Percentiles rank a stretch among this genome's conserved stretches.
Conservation (phyloP, 2,888 invertebrate species). For the Elmis aenea region DNA sequence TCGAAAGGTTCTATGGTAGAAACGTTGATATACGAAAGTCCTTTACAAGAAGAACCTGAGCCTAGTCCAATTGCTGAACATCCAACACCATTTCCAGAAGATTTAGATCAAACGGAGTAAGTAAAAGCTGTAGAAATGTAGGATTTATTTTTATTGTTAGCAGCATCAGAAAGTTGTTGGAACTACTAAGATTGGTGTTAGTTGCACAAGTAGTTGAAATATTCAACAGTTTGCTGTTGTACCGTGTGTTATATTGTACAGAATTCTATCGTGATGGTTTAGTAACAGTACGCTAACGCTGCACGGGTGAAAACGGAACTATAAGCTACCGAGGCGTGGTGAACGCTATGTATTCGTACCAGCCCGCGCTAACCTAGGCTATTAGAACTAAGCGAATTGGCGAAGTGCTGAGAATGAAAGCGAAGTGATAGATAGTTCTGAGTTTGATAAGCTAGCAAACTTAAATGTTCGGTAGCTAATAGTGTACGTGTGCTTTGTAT, state of each 20-base stretch:
- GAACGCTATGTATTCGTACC: conserved; percentile 19
- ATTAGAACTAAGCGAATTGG: not conserved
- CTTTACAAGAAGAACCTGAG: conserved; percentile 74
- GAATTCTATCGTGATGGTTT: not conserved
- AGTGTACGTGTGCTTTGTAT: no score
- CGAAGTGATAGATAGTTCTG: no score
- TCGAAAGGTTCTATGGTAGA: conserved; percentile 94
- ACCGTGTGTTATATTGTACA: no score
- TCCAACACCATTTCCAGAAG: conserved; percentile 37
- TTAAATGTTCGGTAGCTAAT: no score
- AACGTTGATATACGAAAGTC: conserved; percentile 84
- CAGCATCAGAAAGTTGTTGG: not conserved
- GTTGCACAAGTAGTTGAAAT: no score
- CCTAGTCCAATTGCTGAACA: conserved; percentile 58
- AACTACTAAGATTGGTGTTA: no score
- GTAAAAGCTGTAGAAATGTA: no score
- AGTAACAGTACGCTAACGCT: conserved; percentile 9
- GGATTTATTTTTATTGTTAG: conserved; percentile 38
- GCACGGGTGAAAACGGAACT: conserved; percentile 15
- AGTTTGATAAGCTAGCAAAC: no score
- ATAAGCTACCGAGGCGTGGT: conserved; percentile 22
- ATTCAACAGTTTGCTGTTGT: no score
- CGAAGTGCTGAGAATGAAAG: no score
- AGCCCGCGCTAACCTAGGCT: conserved; percentile 22
- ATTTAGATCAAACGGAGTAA: conserved; percentile 53